Base-by-base conservation (phyloP, 37 sponge, comb jelly and placozoan species). In the Crambe crambe region DNA sequence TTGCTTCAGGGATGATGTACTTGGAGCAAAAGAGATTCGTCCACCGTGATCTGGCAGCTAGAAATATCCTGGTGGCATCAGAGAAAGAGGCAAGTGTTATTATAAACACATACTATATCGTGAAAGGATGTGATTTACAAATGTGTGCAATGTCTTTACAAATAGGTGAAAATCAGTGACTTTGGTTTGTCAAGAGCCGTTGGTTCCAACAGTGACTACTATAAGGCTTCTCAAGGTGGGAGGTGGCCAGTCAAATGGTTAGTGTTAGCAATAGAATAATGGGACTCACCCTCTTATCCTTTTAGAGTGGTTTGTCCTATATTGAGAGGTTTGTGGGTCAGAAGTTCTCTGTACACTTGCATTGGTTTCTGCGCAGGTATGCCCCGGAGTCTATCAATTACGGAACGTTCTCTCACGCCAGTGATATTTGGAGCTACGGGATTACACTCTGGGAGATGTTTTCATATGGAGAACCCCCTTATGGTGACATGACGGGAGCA, bases 391-490 rank as follows among this genome's bases (percentile, higher is more conserved):
- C 99, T 31, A 87, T 95, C 64, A 89, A 91, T 71, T 95, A 89
- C 75, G 96, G 96, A 22, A 91, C 94, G 36, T 98, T 95, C 58
- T 94, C 96, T 8, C 86, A 85, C 65, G 79, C 94, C 41, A 93
- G 94, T 80, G 99, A 98, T 73, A 92, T 98, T 30, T 98, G 99
- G 99, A 98, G 99, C 74, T 98, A 95, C 43, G 99, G 99, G 10
- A 82, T 98, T 27, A 95, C 96, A 25, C 78, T 98, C 20, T 98
- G 99, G 99, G 99, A 98, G 84, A 95, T 98, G 95, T 98, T 98
- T 85, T 91, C 96, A 25, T 90, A 79, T 78, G 99, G 99, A 1
- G 90, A 88, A 15, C 92, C 89, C 22, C 99, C 99, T 8, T 98
- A 98, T 84, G 96, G 92, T 30, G 99, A 98, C 22, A 84, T 80